Evolutionary conservation across 2,113 vertebrate species (phyloP), one percentile per base, ranked within the genome.

Genomic region (Pipra filicauda): DNA sequence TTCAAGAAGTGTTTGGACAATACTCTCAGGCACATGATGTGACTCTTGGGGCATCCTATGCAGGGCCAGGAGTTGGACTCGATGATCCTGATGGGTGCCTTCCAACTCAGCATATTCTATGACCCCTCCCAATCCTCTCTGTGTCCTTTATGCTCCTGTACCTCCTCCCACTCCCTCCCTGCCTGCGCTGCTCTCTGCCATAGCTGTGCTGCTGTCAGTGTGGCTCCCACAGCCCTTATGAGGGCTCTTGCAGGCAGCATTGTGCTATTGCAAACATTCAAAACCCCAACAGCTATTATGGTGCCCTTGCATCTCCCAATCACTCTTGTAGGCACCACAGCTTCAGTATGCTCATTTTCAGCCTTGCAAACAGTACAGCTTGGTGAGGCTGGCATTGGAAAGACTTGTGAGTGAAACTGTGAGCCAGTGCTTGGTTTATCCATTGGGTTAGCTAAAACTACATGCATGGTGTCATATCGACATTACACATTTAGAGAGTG

Each of bases 301-400:
- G 31, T 46, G 27, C 58, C 10, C 30, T 46, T 11, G 15, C 65
- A 39, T 15, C 24, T 52, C 48, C 20, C 51, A 19, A 5, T 3
- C 8, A 4, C 51, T 74, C 51, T 24, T n/a, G 57, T 8, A 88
- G 49, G 78, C 64, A 52, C 12, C 18, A 18, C 31, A 72, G 67
- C 33, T 82, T 39, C 74, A 82, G 49, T 8, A 21, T n/a, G 62
- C 54, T 95, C 67, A 33, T 80, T 94, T 93, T 30, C 92, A 95
- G 90, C 44, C 78, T 41, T 44, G 35, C 31, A 78, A 79, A 52
- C 37, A 49, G 24, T 5, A 37, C 2, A 7, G 67, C 46, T 81
- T 66, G 80, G 49, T 75, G 75, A 74, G 75, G 33, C 58, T 88
- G 89, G 72, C 75, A 14, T 7, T 58, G 80, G 46, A 59, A 71